These are phyloP conservation scores for Cyrtorhinus lividipennis DNA, from an alignment of 1,140 invertebrate genomes.

Conservation along the genomic window DNA sequence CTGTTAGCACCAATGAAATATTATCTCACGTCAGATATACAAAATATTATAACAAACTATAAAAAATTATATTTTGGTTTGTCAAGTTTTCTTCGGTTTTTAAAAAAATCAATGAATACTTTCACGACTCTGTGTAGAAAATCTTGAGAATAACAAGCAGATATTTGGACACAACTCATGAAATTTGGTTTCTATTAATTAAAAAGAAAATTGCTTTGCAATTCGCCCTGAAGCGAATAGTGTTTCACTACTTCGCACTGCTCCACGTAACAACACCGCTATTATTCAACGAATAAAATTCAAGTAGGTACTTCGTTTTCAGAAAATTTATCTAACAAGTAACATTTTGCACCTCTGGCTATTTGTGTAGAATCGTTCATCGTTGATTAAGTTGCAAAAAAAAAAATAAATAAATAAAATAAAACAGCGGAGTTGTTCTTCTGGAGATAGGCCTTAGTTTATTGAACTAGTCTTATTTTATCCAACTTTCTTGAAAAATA, in stretches of 20 bases:
- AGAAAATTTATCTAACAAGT: too few species aligned
- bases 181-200: too few species aligned
- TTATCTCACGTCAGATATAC: background rate
- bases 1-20: slow-evolving; percentile 3
- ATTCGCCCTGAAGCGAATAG: too few species aligned
- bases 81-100: background rate
- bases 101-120: background rate
- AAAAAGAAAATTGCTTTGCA: too few species aligned
- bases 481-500: background rate
- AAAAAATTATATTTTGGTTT: background rate
- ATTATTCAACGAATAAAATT: too few species aligned
- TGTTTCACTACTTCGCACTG: too few species aligned
- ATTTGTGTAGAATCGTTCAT: too few species aligned
- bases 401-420: too few species aligned
- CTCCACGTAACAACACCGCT: too few species aligned
- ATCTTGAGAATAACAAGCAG: background rate
- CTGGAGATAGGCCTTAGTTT: background rate
- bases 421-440: too few species aligned
- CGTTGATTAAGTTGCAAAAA: background rate
- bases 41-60: background rate
- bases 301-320: too few species aligned
- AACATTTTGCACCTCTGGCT: too few species aligned
- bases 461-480: background rate
- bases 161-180: background rate
- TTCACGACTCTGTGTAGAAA: background rate